Evolutionary conservation across 2,797 vertebrate species (phyloP), one percentile per base, ranked within the genome.

Genomic region (Limosa lapponica): DNA sequence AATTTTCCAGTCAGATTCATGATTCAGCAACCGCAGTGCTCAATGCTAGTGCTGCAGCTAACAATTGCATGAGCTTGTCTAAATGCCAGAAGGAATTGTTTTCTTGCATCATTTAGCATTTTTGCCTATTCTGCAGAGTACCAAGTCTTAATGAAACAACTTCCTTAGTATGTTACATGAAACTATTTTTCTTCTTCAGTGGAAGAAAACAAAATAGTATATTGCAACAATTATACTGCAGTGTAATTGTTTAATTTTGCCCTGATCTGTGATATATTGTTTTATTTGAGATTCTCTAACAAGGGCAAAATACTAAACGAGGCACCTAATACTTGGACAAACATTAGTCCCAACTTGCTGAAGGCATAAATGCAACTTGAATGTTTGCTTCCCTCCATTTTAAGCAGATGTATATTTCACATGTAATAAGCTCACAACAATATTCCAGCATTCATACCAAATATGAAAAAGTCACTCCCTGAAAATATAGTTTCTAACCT

Each of bases 21-120:
- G 97, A 98, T 92, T 98, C 97, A 98, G 98, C 97, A 97, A 79
- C 95, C 28, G 91, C 97, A 94, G 77, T 83, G 91, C 94, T 93
- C 88, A 73, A 16, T 59, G 86, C 62, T 82, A 55, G 58, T 59
- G 79, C 94, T 94, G 81, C 96, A 94, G 95, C 96, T 93, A 86
- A 97, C 94, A 94, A 93, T 91, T 92, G 93, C 91, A 95, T 71
- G 77, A 92, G 85, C 86, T 89, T 93, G 90, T 91, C 66, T 85
- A 91, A 89, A 91, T 67, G 92, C 97, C 95, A 96, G 37, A 73
- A 92, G 96, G 94, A 93, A 73, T 54, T 67, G 7, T 82, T 90
- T 90, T 92, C 32, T 30, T 73, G 73, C 95, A 96, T 86, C 87
- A 94, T 89, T 97, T 95, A 79, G 81, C 87, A 87, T 86, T 94